Conservation (phyloP, 2,888 invertebrate species). For the Troides oblongomaculatus region DNA sequence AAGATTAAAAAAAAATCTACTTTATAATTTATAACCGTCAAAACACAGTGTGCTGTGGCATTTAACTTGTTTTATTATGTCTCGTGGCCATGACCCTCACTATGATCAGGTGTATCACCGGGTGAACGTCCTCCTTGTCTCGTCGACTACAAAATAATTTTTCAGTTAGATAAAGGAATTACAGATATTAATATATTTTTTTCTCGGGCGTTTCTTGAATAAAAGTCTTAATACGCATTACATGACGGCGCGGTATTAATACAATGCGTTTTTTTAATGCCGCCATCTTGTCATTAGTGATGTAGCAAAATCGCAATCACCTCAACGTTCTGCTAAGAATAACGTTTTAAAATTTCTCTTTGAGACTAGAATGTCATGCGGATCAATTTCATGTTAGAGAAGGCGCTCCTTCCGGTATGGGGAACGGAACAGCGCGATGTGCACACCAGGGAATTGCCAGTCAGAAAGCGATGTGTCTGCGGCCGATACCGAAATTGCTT, state of each 20-base stretch:
- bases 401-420: conserved; percentile 33
- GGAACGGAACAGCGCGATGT: conserved; percentile 1
- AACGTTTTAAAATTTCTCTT: not conserved
- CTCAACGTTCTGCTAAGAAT: not conserved
- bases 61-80: not conserved
- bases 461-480: conserved; percentile 46
- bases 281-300: conserved; percentile 1
- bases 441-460: conserved; percentile 32
- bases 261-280: not conserved
- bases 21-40: no score
- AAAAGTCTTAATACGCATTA: not conserved
- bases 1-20: no score
- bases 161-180: not conserved
- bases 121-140: not conserved
- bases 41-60: no score
- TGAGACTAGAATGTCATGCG: conserved; percentile 43
- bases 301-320: conserved; percentile 2
- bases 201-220: not conserved
- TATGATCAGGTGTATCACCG: no score
- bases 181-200: not conserved
- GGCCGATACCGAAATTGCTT: conserved; percentile 65
- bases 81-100: not conserved
- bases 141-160: not conserved
- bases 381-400: conserved; percentile 55
- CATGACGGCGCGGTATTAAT: conserved; percentile 1